A percentile compares a stretch with the other conserved stretches of the same genome.
Evolutionary conservation across 2,797 vertebrate genomes (phyloP).

Genomic region (Poecilia wingei): DNA sequence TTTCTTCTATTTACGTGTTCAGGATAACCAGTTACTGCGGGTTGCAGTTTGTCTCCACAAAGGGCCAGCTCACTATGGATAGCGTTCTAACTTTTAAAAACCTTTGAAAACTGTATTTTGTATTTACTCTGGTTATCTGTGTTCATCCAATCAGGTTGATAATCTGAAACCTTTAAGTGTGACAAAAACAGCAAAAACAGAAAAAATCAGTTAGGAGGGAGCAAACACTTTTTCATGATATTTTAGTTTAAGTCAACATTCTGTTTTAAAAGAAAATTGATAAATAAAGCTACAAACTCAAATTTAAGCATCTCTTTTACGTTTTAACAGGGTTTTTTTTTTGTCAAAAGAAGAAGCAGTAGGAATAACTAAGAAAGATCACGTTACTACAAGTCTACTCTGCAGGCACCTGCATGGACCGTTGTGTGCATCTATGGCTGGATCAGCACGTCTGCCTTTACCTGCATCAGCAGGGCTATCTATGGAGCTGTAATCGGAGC

Average conservation of each 20-base stretch:
- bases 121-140: background rate
- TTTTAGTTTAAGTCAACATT: background rate
- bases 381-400: conserved; percentile 19
- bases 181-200: background rate
- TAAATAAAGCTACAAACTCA: background rate
- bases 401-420: conserved; percentile 45
- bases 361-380: conserved; percentile 9
- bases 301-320: conserved; percentile 2
- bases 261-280: background rate
- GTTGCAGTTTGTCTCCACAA: background rate
- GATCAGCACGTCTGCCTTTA: conserved; percentile 69
- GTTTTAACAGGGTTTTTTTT: background rate
- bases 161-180: background rate
- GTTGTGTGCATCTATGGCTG: conserved; percentile 64
- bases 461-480: conserved; percentile 71
- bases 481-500: conserved; percentile 75
- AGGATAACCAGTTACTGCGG: background rate
- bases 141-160: background rate
- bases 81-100: background rate
- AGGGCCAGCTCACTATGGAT: background rate
- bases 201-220: background rate
- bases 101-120: background rate
- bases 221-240: background rate
- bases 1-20: background rate
- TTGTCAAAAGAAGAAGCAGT: background rate